Evolutionary conservation across 1,140 invertebrate species (phyloP), one percentile per base, ranked within the genome.

Genomic region (Scaptodrosophila lebanonensis): DNA sequence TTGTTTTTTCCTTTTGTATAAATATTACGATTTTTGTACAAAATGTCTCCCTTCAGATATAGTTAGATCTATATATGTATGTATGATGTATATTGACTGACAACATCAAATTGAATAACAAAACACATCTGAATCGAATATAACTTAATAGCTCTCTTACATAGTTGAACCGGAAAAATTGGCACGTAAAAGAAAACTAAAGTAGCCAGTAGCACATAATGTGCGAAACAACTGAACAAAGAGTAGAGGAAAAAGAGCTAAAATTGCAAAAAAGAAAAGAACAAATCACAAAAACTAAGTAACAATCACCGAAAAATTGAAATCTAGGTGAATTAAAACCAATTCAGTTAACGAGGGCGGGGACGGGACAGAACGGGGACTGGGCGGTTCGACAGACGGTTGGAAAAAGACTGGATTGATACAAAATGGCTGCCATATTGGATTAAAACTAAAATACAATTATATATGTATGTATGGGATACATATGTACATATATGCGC

Each of bases 351-450:
- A 39, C n/a, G n/a, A n/a, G n/a, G 33, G 42, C 30, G 44, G 38
- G 58, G 43, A 40, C 45, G 11, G 51, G 44, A 43, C 36, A 13
- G 27, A 15, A 8, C 33, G 18, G 9, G 2, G 39, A 48, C 15
- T 8, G 12, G 30, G 27, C 12, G 18, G 42, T 8, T n/a, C 15
- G 20, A 20, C 30, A 18, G 43, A 35, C 8, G 57, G 64, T 33
- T 59, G 58, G 49, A 57, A 40, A 72, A 69, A 82, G 75, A 66
- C 65, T 72, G 69, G 69, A 69, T 75, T 82, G 48, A 75, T 68
- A 79, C 76, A 82, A 82, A 82, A 83, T 83, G 77, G 76, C 76
- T 76, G 76, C 76, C 76, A 84, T 83, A 83, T 83, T 83, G 76
- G 70, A 79, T 83, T 83, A 83, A 82, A 83, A 83, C 76, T 83